Conservation (phyloP, 2,113 vertebrate species). For the Catharus bicknelli region DNA sequence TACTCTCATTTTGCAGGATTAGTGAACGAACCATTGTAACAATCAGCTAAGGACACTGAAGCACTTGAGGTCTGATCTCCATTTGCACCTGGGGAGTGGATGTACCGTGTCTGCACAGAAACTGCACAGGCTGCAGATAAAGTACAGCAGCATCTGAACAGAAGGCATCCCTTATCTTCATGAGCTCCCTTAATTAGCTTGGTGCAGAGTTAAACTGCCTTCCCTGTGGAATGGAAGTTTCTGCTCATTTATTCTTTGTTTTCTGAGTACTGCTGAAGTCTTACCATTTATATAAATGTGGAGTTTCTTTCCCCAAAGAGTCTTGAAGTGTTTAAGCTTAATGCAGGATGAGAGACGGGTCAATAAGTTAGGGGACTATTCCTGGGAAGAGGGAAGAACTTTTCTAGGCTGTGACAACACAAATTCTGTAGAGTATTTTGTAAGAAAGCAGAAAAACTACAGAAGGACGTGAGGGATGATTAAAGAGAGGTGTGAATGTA, state of each 20-base stretch:
- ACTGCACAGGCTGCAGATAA: neutral
- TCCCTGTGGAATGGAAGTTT: neutral
- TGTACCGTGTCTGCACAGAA: neutral
- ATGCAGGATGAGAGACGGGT: neutral
- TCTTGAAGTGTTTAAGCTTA: neutral
- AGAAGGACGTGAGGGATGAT: neutral
- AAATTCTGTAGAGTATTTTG: neutral
- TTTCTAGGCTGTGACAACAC: neutral
- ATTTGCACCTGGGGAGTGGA: neutral
- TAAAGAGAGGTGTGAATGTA: neutral
- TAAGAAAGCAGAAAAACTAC: neutral
- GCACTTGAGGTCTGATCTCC: neutral
- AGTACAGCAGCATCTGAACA: neutral
- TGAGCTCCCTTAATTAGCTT: constrained; percentile 37
- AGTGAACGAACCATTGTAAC: neutral
- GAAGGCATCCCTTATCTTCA: constrained; percentile 51
- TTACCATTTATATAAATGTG: neutral
- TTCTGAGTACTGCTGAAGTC: neutral
- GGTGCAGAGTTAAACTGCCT: neutral
- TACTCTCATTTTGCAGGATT: neutral
- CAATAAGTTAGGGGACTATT: neutral
- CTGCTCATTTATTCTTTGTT: constrained; percentile 11
- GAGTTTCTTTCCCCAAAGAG: neutral
- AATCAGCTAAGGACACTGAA: neutral
- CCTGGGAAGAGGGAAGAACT: neutral